Conservation (phyloP, 2,113 vertebrate species). For the Echinops telfairi region DNA sequence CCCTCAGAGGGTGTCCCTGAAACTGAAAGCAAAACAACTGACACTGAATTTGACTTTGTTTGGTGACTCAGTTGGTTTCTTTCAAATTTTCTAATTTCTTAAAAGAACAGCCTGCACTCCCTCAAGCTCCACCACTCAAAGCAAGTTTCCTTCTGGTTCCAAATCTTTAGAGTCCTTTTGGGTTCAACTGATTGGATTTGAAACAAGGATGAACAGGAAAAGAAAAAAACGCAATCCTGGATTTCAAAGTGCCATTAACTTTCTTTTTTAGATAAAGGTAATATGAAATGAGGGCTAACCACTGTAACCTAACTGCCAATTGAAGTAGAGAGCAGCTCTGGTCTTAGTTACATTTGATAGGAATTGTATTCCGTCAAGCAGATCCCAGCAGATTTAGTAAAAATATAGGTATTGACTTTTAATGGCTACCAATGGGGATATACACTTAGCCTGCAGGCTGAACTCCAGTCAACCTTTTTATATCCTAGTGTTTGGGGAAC, state of each 20-base stretch:
- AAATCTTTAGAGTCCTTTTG: constrained; percentile 8
- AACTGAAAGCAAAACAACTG: neutral
- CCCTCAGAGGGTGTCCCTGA: neutral
- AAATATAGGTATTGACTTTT: constrained; percentile 63
- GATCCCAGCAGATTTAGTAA: constrained; percentile 58
- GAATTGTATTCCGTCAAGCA: constrained; percentile 26
- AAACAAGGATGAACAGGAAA: constrained; percentile 24
- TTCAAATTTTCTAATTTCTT: constrained; percentile 40
- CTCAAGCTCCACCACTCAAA: neutral
- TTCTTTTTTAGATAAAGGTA: constrained; percentile 57
- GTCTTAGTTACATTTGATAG: constrained; percentile 55
- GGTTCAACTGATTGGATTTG: neutral
- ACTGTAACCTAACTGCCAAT: constrained; percentile 68
- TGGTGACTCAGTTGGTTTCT: neutral
- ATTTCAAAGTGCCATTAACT: constrained; percentile 74
- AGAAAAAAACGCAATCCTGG: constrained; percentile 1
- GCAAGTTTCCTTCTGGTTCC: constrained; percentile 16
- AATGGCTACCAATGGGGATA: constrained; percentile 32
- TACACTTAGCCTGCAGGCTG: constrained; percentile 48
- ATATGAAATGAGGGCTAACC: constrained; percentile 69
- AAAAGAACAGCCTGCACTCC: neutral
- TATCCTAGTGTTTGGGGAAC: constrained; percentile 64
- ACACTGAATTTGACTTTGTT: constrained; percentile 9
- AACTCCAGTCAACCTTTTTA: constrained; percentile 61
- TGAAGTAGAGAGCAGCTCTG: constrained; percentile 46